Percentiles rank a stretch among this genome's conserved stretches.
Conservation (phyloP, 2,797 vertebrate genomes). For the Tadarida brasiliensis region DNA sequence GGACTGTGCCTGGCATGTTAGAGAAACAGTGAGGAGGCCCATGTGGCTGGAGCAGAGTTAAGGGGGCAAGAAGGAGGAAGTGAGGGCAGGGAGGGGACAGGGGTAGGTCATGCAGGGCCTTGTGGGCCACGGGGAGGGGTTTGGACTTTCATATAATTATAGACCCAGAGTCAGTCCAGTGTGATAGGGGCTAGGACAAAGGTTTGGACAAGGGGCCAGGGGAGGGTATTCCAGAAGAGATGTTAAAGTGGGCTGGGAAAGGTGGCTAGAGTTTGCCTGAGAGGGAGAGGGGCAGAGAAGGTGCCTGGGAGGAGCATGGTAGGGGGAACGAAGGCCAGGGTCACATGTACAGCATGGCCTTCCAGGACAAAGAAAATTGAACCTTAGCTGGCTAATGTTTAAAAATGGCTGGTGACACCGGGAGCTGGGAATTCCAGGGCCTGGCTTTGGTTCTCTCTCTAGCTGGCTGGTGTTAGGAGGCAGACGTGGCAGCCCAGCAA, state of each 20-base stretch:
- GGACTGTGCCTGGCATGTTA: rapidly evolving
- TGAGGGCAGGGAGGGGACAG: not conserved
- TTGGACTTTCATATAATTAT: not conserved
- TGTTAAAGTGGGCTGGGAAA: not conserved
- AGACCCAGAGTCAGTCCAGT: not conserved
- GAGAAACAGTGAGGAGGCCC: not conserved
- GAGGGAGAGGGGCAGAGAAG: not conserved
- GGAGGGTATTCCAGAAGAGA: not conserved
- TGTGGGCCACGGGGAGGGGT: not conserved
- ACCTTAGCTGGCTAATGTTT: not conserved
- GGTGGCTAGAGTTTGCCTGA: not conserved
- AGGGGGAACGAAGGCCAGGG: not conserved
- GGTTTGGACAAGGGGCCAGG: not conserved
- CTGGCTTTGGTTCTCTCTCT: conserved; percentile 64
- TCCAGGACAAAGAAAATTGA: not conserved
- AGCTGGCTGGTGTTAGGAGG: not conserved
- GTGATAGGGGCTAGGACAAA: not conserved
- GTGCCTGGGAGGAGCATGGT: rapidly evolving
- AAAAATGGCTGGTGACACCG: not conserved
- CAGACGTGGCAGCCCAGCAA: conserved; percentile 40
- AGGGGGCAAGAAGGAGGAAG: not conserved
- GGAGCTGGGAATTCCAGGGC: conserved; percentile 64
- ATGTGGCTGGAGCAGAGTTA: not conserved
- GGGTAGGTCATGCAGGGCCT: not conserved
- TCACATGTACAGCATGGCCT: not conserved